Base-by-base conservation (phyloP, 1,140 invertebrate genomes). In the Hormaphis cornu region DNA sequence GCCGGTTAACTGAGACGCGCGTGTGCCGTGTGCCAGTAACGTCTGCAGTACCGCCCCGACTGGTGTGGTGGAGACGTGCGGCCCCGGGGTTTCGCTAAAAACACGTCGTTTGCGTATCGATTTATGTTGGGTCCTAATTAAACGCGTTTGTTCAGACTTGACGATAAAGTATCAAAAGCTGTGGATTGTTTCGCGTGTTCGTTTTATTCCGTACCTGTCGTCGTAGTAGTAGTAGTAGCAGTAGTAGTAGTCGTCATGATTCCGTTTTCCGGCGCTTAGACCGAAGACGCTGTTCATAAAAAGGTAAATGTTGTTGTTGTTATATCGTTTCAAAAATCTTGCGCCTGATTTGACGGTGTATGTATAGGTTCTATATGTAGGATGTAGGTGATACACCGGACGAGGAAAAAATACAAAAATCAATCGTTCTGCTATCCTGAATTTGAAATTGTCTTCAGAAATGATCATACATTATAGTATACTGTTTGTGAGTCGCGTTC, bases 51-150 rank as follows among this genome's bases (percentile, higher is more conserved):
- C 53, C 30, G 22, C 53, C 30, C 53, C 30, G 18, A 22, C 33
- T 22, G 30, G 30, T 22, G n/a, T n/a, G n/a, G n/a, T n/a, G n/a
- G n/a, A 54, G 52, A 54, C 52, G 52, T 54, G 52, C 28, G 52
- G 52, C 18, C 16, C 7, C n/a, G 16, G 18, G 16, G 6, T 44
- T n/a, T n/a, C n/a, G n/a, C n/a, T n/a, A n/a, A n/a, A n/a, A n/a
- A n/a, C n/a, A n/a, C n/a, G n/a, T 20, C 6, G 40, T 42, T 42
- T n/a, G 16, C 9, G 1, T 35, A 54, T 54, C 10, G 52, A 54
- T 54, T 54, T 54, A 20, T 35, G 52, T 20, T 54, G 33, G 33
- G 30, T 53, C 18, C 24, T 48, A 48, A 48, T 48, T 52, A 28
- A n/a, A 16, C n/a, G n/a, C n/a, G n/a, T n/a, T n/a, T 56, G 37